Conservation (phyloP, 1,140 invertebrate genomes). For the Aphelenchoides avenae region DNA sequence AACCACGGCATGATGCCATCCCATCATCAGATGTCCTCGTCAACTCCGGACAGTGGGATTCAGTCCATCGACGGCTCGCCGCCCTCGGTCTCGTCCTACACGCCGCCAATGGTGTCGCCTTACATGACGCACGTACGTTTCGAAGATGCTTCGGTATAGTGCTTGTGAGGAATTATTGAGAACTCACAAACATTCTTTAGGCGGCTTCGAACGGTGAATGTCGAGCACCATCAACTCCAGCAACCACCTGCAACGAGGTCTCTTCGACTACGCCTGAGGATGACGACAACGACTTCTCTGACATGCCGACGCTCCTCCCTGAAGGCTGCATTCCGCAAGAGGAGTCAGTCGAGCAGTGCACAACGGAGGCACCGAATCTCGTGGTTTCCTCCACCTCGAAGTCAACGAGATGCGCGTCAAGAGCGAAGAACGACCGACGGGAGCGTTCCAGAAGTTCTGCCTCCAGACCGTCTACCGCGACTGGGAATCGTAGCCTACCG, state of each 20-base stretch:
- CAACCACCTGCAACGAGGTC: neutral
- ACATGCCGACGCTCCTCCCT: slow-evolving; percentile 43
- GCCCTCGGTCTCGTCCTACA: slow-evolving; percentile 29
- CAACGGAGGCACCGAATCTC: neutral
- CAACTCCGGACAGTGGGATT: slow-evolving; percentile 44
- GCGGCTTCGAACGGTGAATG: neutral
- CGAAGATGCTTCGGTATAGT: neutral
- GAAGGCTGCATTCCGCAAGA: slow-evolving; percentile 21
- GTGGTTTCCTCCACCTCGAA: no score
- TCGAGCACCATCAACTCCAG: slow-evolving; percentile 11
- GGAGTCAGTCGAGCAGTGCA: slow-evolving; percentile 2
- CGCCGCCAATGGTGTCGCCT: slow-evolving; percentile 40
- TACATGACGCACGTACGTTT: slow-evolving; percentile 31
- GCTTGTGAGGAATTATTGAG: neutral
- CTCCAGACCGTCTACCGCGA: neutral
- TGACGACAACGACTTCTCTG: slow-evolving; percentile 35
- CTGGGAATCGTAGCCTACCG: neutral
- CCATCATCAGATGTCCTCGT: slow-evolving; percentile 33
- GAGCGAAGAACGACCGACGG: neutral
- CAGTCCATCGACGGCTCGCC: slow-evolving; percentile 49
- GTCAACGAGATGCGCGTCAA: slow-evolving; percentile 1
- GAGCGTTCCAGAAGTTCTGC: neutral
- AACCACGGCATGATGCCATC: slow-evolving; percentile 1
- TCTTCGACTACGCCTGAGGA: slow-evolving; percentile 16
- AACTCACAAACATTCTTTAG: neutral